A percentile compares a stretch with the other conserved stretches of the same genome.
phyloP scores from a whole-genome alignment of 2,113 vertebrate genomes.

The Rhabdomys dilectus region DNA sequence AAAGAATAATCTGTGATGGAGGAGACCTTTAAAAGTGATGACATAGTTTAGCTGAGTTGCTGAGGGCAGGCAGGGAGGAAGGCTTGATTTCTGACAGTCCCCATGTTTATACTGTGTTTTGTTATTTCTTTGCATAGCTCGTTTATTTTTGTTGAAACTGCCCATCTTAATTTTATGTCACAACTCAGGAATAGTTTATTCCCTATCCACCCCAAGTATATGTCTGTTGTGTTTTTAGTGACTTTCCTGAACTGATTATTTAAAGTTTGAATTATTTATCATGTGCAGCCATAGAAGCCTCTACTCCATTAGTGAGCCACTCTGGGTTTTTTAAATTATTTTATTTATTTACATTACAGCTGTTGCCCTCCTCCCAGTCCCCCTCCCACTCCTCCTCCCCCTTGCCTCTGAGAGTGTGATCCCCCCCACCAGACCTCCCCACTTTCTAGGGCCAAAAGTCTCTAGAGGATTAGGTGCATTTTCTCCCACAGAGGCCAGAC shows the following conservation, averaged over 20 bases:
- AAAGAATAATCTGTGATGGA: neutral
- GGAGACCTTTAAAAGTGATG: neutral
- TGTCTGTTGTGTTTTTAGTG: neutral
- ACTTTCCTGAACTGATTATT: neutral
- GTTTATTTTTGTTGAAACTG: conserved; percentile 34
- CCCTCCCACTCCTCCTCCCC: too few relatives aligned
- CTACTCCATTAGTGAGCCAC: neutral
- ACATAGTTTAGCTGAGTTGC: neutral
- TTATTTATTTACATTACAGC: too few relatives aligned
- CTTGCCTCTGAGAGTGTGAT: too few relatives aligned
- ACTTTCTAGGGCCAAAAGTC: too few relatives aligned
- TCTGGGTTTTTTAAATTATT: too few relatives aligned
- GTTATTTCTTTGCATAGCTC: conserved; percentile 9
- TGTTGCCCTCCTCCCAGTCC: too few relatives aligned
- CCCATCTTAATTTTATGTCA: neutral
- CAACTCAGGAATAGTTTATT: neutral
- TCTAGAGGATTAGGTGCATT: too few relatives aligned
- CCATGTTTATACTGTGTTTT: conserved; percentile 24
- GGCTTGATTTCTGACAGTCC: neutral
- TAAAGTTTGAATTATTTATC: conserved; percentile 28
- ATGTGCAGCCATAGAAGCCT: neutral
- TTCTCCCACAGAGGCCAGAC: too few relatives aligned
- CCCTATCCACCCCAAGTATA: neutral
- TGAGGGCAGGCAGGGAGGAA: neutral
- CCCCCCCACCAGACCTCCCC: too few relatives aligned